These are phyloP conservation scores for Diloba caeruleocephala DNA, from an alignment of 2,888 invertebrate genomes.

Conservation along the genomic window DNA sequence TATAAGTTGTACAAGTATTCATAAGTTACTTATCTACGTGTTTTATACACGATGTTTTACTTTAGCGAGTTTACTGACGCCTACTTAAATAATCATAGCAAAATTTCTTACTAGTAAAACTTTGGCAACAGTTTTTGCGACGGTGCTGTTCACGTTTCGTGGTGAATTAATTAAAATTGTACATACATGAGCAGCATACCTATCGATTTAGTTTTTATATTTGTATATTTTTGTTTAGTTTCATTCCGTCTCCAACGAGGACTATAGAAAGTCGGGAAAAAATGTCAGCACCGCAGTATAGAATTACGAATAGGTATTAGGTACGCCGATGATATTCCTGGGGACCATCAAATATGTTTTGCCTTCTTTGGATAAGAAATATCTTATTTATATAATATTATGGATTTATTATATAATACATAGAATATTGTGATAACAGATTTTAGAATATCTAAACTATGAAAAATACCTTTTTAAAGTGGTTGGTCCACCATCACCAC, in stretches of 20 bases:
- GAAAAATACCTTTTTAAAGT: no score
- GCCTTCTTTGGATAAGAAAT: no score
- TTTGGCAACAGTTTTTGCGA: constrained; percentile 17
- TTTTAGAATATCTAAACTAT: no score
- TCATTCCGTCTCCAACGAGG: constrained; percentile 31
- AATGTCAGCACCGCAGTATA: not conserved
- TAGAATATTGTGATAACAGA: no score
- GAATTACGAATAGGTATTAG: constrained; percentile 9
- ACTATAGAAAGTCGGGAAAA: constrained; percentile 11
- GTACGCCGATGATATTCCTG: constrained; percentile 16
- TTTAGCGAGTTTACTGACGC: constrained; percentile 29
- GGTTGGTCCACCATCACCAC: no score
- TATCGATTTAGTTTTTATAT: no score
- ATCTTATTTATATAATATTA: not conserved
- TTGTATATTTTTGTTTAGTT: no score
- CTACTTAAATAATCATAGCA: constrained; percentile 43
- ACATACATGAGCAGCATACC: no score
- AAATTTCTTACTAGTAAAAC: constrained; percentile 18
- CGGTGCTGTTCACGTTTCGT: no score
- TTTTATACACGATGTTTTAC: constrained; percentile 22
- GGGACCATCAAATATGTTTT: no score
- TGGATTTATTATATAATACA: no score
- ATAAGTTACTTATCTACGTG: constrained; percentile 13
- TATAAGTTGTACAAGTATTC: constrained; percentile 22
- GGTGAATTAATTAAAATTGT: no score